Percentiles rank a stretch among this genome's conserved stretches.
phyloP scores from a whole-genome alignment of 2,113 vertebrate genomes.

The Neolamprologus devosi region DNA sequence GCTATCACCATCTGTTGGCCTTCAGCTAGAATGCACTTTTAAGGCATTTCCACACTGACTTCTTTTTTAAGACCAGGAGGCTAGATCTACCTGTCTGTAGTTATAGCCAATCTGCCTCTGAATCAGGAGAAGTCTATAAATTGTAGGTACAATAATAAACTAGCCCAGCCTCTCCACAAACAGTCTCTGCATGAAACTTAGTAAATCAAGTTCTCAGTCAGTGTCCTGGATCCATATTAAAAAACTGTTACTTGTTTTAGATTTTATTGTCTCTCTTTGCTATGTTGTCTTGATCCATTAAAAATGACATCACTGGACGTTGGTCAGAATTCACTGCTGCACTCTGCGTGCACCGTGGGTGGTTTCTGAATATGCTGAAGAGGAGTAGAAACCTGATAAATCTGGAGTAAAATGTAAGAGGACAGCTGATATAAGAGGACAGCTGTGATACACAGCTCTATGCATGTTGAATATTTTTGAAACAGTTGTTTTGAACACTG shows the following conservation, averaged over 20 bases:
- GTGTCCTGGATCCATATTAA: neutral
- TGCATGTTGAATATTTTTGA: neutral
- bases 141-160: neutral
- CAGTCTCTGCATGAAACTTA: neutral
- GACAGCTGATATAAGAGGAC: neutral
- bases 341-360: neutral
- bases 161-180: rapidly evolving
- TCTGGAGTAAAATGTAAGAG: neutral
- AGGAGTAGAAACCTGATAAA: neutral
- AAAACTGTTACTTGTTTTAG: neutral
- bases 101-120: neutral
- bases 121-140: neutral
- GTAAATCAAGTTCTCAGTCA: neutral
- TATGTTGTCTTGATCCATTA: neutral
- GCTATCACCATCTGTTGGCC: neutral
- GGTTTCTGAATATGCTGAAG: neutral
- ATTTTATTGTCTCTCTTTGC: neutral
- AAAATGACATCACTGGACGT: neutral
- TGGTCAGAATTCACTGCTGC: neutral
- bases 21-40: neutral
- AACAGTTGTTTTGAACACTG: neutral
- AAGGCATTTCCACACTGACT: neutral
- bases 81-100: neutral
- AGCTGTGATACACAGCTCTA: neutral
- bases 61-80: neutral